These are phyloP conservation scores for Micropoecilia bifurca DNA, from an alignment of 2,797 vertebrate species.

Conservation along the genomic window DNA sequence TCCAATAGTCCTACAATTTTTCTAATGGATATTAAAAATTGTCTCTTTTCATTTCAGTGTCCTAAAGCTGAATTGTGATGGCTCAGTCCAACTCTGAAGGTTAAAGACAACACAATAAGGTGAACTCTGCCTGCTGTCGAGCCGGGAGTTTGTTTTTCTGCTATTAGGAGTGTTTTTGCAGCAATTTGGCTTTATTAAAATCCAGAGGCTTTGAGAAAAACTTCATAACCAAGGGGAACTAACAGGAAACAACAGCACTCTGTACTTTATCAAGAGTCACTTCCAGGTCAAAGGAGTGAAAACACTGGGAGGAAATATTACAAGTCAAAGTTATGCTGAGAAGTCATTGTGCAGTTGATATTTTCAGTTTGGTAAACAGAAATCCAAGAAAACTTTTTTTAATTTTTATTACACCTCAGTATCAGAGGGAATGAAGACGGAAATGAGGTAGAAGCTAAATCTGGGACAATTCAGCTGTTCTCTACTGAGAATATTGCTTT, in stretches of 20 bases:
- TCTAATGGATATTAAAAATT: not conserved
- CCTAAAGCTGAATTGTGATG: not conserved
- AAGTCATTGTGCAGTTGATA: conserved; percentile 14
- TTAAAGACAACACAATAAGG: conserved; percentile 6
- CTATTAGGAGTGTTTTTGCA: conserved; percentile 13
- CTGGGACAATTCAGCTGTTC: not conserved
- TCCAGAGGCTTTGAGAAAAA: not conserved
- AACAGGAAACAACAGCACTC: conserved; percentile 4
- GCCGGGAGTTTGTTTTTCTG: conserved; percentile 21
- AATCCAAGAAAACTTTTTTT: not conserved
- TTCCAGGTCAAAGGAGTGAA: conserved; percentile 18
- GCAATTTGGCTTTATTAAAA: conserved; percentile 32
- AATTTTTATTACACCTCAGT: not conserved
- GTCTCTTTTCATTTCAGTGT: conserved; percentile 7
- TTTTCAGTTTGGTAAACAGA: conserved; percentile 11
- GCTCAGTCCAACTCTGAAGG: conserved; percentile 1
- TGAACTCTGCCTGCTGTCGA: conserved; percentile 17
- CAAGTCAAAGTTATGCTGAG: conserved; percentile 21
- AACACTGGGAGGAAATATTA: conserved; percentile 11
- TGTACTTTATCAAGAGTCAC: conserved; percentile 8
- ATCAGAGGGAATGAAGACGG: not conserved
- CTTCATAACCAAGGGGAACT: not conserved
- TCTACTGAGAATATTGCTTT: not conserved
- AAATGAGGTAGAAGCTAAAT: conserved; percentile 14
- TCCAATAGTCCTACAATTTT: not conserved